Conservation (phyloP, 2,797 vertebrate species). For the Anas capensis region DNA sequence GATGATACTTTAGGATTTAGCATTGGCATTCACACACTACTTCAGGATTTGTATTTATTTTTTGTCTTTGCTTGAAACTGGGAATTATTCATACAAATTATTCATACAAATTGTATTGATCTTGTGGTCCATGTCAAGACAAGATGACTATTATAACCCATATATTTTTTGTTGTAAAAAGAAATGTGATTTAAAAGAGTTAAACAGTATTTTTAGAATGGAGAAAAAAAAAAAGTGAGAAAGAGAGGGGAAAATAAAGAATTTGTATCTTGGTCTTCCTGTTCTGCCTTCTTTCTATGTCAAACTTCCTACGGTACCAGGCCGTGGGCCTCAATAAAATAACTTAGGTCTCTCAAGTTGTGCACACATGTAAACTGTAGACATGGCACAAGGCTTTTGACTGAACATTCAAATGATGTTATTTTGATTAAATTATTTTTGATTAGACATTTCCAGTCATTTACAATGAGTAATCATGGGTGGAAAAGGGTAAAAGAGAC, state of each 20-base stretch:
- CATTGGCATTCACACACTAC: neutral
- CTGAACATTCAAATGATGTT: slow-evolving; percentile 24
- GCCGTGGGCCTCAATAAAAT: neutral
- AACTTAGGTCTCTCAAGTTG: neutral
- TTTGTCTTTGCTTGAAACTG: neutral
- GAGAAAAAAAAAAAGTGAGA: neutral
- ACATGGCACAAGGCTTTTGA: neutral
- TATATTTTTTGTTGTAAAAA: neutral
- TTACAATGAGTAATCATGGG: slow-evolving; percentile 4
- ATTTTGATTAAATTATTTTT: slow-evolving; percentile 38
- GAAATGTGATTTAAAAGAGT: neutral
- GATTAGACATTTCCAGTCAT: neutral
- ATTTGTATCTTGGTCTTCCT: neutral
- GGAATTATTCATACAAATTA: too few relatives aligned
- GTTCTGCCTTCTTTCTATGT: neutral
- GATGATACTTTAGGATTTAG: neutral
- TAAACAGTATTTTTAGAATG: neutral
- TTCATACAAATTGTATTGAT: neutral
- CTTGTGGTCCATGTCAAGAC: neutral
- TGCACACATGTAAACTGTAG: slow-evolving; percentile 13
- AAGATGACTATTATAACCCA: neutral
- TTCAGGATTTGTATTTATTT: neutral
- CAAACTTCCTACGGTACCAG: neutral
- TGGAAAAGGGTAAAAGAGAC: neutral
- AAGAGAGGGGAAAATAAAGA: neutral